Evolutionary conservation across 2,113 vertebrate genomes (phyloP), one percentile per base, ranked within the genome.

Genomic region (Erythrocercus mccallii): DNA sequence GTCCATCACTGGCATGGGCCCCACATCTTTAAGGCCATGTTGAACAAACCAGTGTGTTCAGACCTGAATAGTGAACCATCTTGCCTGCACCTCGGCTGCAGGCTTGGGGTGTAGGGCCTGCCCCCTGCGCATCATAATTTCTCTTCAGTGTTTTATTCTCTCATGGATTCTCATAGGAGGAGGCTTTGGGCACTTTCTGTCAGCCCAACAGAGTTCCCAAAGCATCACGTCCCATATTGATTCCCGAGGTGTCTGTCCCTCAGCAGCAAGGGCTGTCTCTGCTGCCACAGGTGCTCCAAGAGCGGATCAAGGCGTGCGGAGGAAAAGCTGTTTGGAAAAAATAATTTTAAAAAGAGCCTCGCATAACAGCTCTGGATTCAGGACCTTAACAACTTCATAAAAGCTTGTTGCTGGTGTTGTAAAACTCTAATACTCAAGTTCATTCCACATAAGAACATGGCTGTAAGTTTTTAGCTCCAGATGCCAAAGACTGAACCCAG

Each of bases 371-470:
- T 96, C 81, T 90, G 81, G 80, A 88, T 95, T 96, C 87, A 77
- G 77, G 81, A 72, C 93, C 87, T 56, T 96, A 96, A 94, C 93
- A 96, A 83, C 79, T 94, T 94, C 86, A 79, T 97, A 95, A 97
- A 96, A 93, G 90, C 92, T 93, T 96, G 92, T 96, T 95, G 86
- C 83, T 96, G 80, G 62, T 90, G 83, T 86, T 95, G 88, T 96
- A 96, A 97, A 97, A 96, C 70, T 78, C 90, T 82, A 87, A 93
- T 95, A 90, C 86, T 95, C 90, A 92, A 96, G 88, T 95, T 94
- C 16, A 9, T 96, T 96, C 88, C 84, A 90, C 85, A 78, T 92
- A 96, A 91, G 88, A 96, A 85, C 90, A 95, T 0, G 82, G 60
- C 85, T 96, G 87, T 92, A 93, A 96, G 89, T 40, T 95, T 96